These are phyloP conservation scores for Euura saliciscinereae DNA, from an alignment of 1,140 invertebrate genomes.

Conservation along the genomic window DNA sequence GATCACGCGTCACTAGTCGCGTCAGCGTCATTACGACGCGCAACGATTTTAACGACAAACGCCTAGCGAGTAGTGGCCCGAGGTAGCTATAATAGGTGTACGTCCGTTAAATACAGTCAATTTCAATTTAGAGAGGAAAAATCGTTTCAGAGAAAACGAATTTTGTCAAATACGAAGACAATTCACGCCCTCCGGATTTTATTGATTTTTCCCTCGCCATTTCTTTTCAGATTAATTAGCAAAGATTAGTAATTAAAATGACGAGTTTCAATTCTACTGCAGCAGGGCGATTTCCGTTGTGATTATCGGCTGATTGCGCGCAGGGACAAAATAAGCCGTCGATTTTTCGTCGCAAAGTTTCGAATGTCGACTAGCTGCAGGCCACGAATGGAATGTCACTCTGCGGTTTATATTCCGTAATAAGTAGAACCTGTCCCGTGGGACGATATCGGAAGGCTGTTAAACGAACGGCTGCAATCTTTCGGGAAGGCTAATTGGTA, in stretches of 20 bases:
- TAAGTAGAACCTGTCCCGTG: neutral
- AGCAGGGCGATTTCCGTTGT: neutral
- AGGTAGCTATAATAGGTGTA: neutral
- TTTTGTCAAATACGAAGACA: no score
- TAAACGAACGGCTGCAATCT: neutral
- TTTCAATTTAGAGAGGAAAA: no score
- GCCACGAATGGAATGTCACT: neutral
- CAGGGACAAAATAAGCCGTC: neutral
- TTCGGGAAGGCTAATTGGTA: no score
- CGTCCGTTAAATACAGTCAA: no score
- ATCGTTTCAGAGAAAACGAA: no score
- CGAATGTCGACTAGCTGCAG: neutral
- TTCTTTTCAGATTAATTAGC: no score
- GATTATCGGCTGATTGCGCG: slow-evolving; percentile 15
- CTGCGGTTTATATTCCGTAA: neutral
- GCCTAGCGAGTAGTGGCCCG: neutral
- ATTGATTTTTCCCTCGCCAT: no score
- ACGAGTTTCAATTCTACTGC: no score
- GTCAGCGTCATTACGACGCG: slow-evolving; percentile 2
- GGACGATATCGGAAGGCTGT: neutral
- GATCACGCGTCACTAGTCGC: neutral
- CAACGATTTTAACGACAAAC: neutral
- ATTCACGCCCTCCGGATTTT: no score
- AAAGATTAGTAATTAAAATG: no score
- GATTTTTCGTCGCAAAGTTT: neutral